A percentile compares a stretch with the other conserved stretches of the same genome.
phyloP scores from a whole-genome alignment of 2,113 vertebrate species.

The Asarcornis scutulata region DNA sequence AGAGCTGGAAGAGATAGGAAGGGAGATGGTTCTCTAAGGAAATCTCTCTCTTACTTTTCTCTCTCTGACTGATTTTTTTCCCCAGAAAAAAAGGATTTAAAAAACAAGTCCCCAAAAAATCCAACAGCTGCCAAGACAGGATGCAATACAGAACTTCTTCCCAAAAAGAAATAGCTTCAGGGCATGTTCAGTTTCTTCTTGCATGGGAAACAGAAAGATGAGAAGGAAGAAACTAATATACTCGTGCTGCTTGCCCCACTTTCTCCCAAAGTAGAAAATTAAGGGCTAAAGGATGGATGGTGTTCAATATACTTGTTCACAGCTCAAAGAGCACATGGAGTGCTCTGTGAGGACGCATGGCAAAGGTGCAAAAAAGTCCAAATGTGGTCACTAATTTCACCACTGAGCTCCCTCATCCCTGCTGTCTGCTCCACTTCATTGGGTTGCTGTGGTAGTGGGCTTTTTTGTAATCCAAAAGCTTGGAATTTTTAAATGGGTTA shows the following conservation, averaged over 20 bases:
- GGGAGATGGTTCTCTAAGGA: conserved; percentile 11
- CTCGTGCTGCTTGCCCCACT: background rate
- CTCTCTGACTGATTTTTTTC: conserved; percentile 23
- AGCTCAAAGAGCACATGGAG: background rate
- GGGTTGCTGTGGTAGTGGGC: background rate
- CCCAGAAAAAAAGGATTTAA: conserved; percentile 31
- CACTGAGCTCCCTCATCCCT: background rate
- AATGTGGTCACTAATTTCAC: background rate
- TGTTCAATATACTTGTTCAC: background rate
- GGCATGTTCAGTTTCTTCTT: background rate
- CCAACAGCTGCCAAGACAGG: background rate
- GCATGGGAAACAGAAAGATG: background rate
- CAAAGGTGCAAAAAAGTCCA: background rate
- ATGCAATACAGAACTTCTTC: background rate
- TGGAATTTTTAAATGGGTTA: background rate
- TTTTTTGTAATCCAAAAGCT: background rate
- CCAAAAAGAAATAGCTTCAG: background rate
- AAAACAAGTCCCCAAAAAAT: background rate
- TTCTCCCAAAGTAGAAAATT: background rate
- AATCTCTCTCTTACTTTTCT: conserved; percentile 18
- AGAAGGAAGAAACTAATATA: background rate
- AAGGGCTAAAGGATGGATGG: background rate
- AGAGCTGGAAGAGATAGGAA: conserved; percentile 34
- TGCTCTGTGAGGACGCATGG: fast-evolving
- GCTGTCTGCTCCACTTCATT: background rate